Conservation (phyloP, 1,140 invertebrate species). For the Drosophila nebulosa region DNA sequence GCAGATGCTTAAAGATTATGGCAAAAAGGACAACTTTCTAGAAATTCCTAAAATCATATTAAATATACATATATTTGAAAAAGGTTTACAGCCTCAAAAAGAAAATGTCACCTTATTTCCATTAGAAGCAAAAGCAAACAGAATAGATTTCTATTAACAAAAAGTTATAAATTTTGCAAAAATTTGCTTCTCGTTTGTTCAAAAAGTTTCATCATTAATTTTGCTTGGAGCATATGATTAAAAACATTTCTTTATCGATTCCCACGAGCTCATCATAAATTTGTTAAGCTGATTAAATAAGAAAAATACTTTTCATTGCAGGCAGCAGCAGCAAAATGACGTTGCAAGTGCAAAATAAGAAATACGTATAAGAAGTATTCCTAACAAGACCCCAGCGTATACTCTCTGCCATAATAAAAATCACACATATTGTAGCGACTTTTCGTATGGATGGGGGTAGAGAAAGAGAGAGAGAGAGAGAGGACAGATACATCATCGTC, state of each 20-base stretch:
- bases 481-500: not conserved
- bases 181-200: no score
- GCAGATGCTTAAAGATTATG: not conserved
- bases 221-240: not conserved
- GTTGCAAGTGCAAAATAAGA: not conserved
- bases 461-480: slow-evolving; percentile 4
- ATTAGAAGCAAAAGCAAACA: not conserved
- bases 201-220: not conserved
- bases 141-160: not conserved
- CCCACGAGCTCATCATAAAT: not conserved
- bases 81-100: not conserved
- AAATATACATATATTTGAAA: not conserved
- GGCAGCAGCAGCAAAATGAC: not conserved
- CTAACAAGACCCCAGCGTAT: slow-evolving; percentile 60
- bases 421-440: slow-evolving; percentile 40
- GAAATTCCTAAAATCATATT: not conserved
- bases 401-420: slow-evolving; percentile 53
- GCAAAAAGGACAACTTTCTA: not conserved
- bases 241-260: not conserved
- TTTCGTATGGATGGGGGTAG: slow-evolving; percentile 9
- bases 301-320: slow-evolving; percentile 6
- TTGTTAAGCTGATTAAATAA: slow-evolving; percentile 5
- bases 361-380: slow-evolving; percentile 7
- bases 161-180: no score
- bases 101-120: not conserved